A percentile compares a stretch with the other conserved stretches of the same genome.
phyloP scores from a whole-genome alignment of 2,797 vertebrate genomes.

The Mus spretus region DNA sequence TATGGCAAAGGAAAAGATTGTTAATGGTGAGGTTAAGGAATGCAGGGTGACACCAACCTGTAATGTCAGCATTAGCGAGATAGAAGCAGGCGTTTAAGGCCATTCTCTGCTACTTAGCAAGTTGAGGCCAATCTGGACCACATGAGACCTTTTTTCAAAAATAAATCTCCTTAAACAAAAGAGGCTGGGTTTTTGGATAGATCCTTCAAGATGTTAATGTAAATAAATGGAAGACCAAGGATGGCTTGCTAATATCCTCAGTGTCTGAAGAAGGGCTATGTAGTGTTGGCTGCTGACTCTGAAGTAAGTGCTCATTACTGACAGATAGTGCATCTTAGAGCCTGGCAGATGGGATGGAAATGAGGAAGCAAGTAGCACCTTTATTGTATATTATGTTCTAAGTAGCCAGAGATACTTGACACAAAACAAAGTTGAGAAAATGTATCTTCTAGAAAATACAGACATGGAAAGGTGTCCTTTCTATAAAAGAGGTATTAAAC shows the following conservation, averaged over 20 bases:
- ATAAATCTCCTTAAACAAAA: background rate
- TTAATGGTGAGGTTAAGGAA: constrained; percentile 51
- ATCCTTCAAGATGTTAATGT: constrained; percentile 4
- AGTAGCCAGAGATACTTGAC: constrained; percentile 31
- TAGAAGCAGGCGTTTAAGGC: background rate
- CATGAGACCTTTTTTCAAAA: background rate
- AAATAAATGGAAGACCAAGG: constrained; percentile 7
- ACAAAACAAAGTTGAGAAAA: constrained; percentile 48
- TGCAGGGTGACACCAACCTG: background rate
- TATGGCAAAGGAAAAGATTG: background rate
- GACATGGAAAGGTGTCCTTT: background rate
- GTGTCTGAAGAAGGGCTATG: background rate
- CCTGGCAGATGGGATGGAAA: background rate
- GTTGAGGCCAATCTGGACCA: background rate
- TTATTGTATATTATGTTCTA: constrained; percentile 53
- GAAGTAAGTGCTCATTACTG: constrained; percentile 18
- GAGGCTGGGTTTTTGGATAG: background rate
- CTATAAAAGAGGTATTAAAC: constrained; percentile 42
- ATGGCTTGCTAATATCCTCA: background rate
- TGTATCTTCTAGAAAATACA: constrained; percentile 10
- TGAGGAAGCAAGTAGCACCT: constrained; percentile 21
- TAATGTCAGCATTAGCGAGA: background rate
- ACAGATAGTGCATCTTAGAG: background rate
- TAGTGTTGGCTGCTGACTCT: constrained; percentile 35
- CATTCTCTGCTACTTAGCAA: background rate